Percentiles rank a stretch among this genome's conserved stretches.
phyloP scores from a whole-genome alignment of 2,888 invertebrate species.

The Pherbina coryleti region DNA sequence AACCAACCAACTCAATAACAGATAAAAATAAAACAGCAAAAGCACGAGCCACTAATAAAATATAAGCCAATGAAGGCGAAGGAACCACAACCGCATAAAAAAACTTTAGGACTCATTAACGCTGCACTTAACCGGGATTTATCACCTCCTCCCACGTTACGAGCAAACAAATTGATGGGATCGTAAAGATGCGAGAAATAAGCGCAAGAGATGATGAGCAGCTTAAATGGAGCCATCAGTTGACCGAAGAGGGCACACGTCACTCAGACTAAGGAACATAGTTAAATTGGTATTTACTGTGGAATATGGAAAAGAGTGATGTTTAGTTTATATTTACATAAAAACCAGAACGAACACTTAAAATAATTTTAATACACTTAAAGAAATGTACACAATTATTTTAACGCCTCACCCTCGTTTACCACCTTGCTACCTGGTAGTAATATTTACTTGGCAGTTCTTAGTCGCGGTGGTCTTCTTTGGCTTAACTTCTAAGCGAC shows the following conservation, averaged over 20 bases:
- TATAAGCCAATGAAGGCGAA: not conserved
- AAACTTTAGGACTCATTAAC: conserved; percentile 56
- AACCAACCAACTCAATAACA: conserved; percentile 4
- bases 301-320: too few relatives aligned
- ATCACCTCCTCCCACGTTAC: conserved; percentile 61
- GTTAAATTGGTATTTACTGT: too few relatives aligned
- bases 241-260: not conserved
- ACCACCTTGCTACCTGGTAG: not conserved
- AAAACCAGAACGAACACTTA: not conserved
- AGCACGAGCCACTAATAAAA: not conserved
- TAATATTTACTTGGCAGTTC: not conserved
- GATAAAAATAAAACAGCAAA: not conserved
- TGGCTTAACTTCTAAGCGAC: not conserved
- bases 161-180: conserved; percentile 37
- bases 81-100: conserved; percentile 15
- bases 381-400: too few relatives aligned
- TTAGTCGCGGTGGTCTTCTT: not conserved
- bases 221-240: conserved; percentile 20
- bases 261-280: not conserved
- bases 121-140: conserved; percentile 63
- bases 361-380: not conserved
- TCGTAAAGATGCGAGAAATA: conserved; percentile 21
- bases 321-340: too few relatives aligned
- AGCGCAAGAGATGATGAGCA: not conserved
- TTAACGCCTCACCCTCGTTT: not conserved